A percentile compares a stretch with the other conserved stretches of the same genome.
Evolutionary conservation across 2,888 invertebrate species (phyloP).

Genomic region (Autographa pulchrina): DNA sequence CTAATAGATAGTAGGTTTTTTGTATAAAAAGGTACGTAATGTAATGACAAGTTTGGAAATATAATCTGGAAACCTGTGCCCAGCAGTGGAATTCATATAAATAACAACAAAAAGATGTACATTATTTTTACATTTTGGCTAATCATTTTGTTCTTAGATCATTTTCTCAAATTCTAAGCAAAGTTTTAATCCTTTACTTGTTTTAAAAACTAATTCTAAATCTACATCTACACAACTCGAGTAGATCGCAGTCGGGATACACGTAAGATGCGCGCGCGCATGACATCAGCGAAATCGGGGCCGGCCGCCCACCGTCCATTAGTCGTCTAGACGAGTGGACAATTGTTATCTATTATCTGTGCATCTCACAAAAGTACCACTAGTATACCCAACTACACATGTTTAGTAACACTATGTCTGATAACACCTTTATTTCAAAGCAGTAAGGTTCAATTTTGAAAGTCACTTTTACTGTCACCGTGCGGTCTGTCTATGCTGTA

Average conservation of each 20-base stretch:
- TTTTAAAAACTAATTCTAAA: not conserved
- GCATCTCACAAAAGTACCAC: conserved; percentile 44
- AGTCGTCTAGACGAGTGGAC: conserved; percentile 70
- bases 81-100: too few relatives aligned
- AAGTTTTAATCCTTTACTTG: too few relatives aligned
- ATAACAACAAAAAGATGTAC: too few relatives aligned
- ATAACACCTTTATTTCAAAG: not conserved
- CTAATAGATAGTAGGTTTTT: too few relatives aligned
- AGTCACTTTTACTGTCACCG: not conserved
- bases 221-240: not conserved
- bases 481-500: not conserved
- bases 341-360: conserved; percentile 61
- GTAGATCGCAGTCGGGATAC: conserved; percentile 8
- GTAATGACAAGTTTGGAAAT: too few relatives aligned
- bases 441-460: not conserved
- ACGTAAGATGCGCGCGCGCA: conserved; percentile 62
- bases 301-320: conserved; percentile 81
- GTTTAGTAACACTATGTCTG: not conserved
- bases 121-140: too few relatives aligned
- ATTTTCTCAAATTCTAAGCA: too few relatives aligned
- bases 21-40: too few relatives aligned
- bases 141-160: too few relatives aligned
- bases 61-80: too few relatives aligned
- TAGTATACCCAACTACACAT: conserved; percentile 16
- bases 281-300: conserved; percentile 78